Evolutionary conservation across 1,140 invertebrate species (phyloP), one percentile per base, ranked within the genome.

Genomic region (Drosophila tristis): DNA sequence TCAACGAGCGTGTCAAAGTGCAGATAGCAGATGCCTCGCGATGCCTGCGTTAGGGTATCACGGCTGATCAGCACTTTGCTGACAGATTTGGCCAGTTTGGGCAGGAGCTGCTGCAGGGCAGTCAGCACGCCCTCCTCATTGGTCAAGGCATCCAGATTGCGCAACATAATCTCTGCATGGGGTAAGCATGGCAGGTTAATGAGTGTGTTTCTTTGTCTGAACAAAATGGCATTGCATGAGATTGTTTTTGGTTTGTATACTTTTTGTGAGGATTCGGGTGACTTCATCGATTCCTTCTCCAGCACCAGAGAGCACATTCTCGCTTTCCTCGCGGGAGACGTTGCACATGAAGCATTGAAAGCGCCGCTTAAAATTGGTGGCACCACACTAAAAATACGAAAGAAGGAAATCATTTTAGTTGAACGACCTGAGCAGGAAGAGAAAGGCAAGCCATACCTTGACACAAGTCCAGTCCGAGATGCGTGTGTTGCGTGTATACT

Each of bases 331-430:
- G 79, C 97, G 93, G 4, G 96, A 95, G 29, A 96, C 95, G 78
- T 95, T 95, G 92, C 98, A 99, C 91, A 97, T 97, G 91, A 97
- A 98, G 35, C 35, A 39, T 11, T 13, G 35, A 4, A 13, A 11
- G 64, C 98, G 94, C 68, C 97, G 94, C 92, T 97, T 97, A 91
- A 98, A 99, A 93, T 98, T 98, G 89, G 97, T 96, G 45, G 96
- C 96, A 61, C 96, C 96, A 94, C 98, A 99, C 96, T 98, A 11
- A 13, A 39, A 11, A 39, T 11, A 39, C 11, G 9, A 39, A 39
- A 2, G 9, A 39, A 4, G 2, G 35, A 39, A 11, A 39, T 11
- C 35, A 39, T 11, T 39, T 13, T 13, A 11, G 35, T 11, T 1
- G 31, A 2, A 9, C 8, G 8, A 31, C 7, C 35, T 4, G 1